Evolutionary conservation across 2,888 invertebrate species (phyloP).

Genomic region (Cinara cedri): DNA sequence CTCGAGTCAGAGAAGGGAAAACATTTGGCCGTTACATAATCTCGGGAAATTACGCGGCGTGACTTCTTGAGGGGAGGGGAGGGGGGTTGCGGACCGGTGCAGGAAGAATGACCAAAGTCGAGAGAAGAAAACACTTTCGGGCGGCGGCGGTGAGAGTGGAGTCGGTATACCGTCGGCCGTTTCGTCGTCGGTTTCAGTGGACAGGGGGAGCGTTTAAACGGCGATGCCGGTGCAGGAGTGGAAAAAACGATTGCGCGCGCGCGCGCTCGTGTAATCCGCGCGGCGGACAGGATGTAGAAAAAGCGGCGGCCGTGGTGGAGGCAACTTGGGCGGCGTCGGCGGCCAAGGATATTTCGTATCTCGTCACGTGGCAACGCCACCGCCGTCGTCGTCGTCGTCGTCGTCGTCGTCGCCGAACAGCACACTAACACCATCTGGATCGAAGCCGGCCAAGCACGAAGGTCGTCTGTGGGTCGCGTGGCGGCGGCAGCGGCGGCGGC

Average conservation of each 20-base stretch:
- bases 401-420: conserved; percentile 35
- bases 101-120: too few species aligned
- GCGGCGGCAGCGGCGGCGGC: conserved; percentile 30
- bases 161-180: background rate
- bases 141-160: background rate
- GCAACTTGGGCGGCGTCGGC: conserved; percentile 51
- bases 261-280: conserved; percentile 19
- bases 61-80: background rate
- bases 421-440: conserved; percentile 56
- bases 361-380: conserved; percentile 56
- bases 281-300: conserved; percentile 51
- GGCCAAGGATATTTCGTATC: conserved; percentile 47
- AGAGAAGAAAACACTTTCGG: background rate
- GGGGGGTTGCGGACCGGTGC: background rate
- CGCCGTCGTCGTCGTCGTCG: conserved; percentile 19
- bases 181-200: background rate
- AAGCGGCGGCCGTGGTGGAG: conserved; percentile 36
- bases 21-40: too few species aligned
- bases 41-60: background rate
- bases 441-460: conserved; percentile 57
- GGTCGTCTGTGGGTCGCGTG: conserved; percentile 57
- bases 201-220: background rate
- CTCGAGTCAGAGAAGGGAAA: background rate
- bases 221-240: background rate
- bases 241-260: background rate